Conservation (phyloP, 2,113 vertebrate species). For the Sphyrna mokarran region DNA sequence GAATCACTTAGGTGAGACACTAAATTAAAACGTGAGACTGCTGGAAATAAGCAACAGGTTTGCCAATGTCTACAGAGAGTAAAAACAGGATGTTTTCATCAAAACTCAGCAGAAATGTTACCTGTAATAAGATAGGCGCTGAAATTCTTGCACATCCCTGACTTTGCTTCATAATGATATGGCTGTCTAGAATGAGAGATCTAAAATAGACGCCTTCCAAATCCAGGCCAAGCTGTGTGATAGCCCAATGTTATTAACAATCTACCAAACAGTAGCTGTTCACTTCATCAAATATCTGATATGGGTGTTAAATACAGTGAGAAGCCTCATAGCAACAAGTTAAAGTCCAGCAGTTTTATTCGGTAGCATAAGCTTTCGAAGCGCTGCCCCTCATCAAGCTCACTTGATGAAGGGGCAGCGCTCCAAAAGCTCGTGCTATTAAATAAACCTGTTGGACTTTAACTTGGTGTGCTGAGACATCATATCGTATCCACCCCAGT, state of each 20-base stretch:
- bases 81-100: neutral
- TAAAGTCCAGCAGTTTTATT: no score
- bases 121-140: neutral
- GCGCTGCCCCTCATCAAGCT: no score
- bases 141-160: neutral
- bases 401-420: no score
- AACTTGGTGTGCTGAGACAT: no score
- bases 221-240: neutral
- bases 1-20: neutral
- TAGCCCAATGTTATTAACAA: neutral
- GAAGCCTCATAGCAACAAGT: no score
- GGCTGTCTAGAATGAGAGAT: neutral
- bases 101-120: neutral
- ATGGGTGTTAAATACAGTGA: no score
- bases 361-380: no score
- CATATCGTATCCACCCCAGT: no score
- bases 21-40: neutral
- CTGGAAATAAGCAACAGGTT: neutral
- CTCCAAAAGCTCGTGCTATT: no score
- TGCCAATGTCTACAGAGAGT: neutral
- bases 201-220: neutral
- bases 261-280: neutral
- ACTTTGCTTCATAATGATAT: neutral
- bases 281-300: neutral
- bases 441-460: no score